These are phyloP conservation scores for Ashinkailepas kermadecensis DNA, from an alignment of 2,888 invertebrate species.

Conservation along the genomic window DNA sequence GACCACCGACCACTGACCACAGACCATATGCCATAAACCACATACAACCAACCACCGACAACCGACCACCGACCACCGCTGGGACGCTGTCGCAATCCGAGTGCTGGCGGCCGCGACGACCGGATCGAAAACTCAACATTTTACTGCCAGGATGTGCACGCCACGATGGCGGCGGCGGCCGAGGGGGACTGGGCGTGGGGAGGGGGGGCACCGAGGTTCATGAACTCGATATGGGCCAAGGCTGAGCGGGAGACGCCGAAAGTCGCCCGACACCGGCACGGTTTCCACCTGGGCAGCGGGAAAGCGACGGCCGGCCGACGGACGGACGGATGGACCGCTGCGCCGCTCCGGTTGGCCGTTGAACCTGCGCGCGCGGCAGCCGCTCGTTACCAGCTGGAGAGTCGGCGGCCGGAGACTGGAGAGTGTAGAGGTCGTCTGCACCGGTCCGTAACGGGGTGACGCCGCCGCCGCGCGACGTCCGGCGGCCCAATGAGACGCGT, in stretches of 20 bases:
- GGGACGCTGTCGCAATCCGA: neutral
- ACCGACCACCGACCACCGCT: neutral
- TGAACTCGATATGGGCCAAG: neutral
- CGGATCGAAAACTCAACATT: neutral
- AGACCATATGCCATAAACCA: no score
- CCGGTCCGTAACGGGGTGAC: no score
- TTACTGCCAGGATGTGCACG: slow-evolving; percentile 9
- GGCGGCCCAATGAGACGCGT: no score
- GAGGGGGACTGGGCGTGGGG: neutral
- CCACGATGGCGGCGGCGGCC: neutral
- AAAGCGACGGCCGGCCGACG: neutral
- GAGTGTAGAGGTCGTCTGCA: no score
- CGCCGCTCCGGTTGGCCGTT: neutral
- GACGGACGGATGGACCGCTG: neutral
- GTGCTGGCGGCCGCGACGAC: neutral
- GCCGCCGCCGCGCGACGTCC: no score
- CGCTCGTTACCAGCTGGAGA: no score
- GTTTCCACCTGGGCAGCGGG: neutral
- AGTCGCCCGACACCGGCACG: neutral
- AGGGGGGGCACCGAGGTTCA: neutral
- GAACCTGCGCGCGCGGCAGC: neutral
- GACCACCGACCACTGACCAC: no score
- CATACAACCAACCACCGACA: no score
- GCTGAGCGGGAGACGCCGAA: neutral
- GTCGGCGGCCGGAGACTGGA: no score